Evolutionary conservation across 2,797 vertebrate species (phyloP).

Genomic region (Acanthurus tractus): DNA sequence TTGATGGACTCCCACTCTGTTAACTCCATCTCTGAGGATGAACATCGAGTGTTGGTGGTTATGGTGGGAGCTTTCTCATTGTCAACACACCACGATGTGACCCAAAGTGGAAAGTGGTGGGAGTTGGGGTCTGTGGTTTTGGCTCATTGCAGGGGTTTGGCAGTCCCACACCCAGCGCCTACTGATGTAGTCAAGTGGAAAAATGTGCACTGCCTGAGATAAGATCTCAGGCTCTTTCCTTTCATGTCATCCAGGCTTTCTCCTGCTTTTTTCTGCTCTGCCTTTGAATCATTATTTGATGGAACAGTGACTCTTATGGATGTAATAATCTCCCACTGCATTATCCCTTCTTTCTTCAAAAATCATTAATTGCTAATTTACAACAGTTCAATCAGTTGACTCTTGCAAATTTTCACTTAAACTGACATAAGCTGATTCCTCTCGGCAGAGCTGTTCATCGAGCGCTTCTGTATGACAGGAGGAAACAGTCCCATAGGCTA

Average conservation of each 20-base stretch:
- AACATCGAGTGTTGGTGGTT: neutral
- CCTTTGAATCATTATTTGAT: neutral
- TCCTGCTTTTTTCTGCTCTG: neutral
- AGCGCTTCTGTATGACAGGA: constrained; percentile 97
- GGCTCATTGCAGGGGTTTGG: neutral
- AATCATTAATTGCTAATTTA: too few species aligned
- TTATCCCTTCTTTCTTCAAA: too few species aligned
- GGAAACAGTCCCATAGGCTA: constrained; percentile 96
- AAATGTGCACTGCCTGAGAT: constrained; percentile 5
- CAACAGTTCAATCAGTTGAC: neutral
- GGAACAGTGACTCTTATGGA: neutral
- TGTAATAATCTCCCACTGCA: neutral
- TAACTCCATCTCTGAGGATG: neutral
- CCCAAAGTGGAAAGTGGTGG: constrained; percentile 3
- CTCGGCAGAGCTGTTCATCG: constrained; percentile 90
- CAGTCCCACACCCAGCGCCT: neutral
- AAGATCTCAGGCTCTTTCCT: constrained; percentile 22
- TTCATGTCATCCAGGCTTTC: neutral
- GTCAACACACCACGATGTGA: constrained; percentile 14
- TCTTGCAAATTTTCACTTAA: neutral
- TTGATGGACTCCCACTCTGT: too few species aligned
- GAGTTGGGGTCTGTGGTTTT: neutral
- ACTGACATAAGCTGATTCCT: neutral
- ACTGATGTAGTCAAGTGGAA: constrained; percentile 23
- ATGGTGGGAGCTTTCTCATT: constrained; percentile 37